Conservation (phyloP, 2,797 vertebrate species). For the Myotis findleyi region DNA sequence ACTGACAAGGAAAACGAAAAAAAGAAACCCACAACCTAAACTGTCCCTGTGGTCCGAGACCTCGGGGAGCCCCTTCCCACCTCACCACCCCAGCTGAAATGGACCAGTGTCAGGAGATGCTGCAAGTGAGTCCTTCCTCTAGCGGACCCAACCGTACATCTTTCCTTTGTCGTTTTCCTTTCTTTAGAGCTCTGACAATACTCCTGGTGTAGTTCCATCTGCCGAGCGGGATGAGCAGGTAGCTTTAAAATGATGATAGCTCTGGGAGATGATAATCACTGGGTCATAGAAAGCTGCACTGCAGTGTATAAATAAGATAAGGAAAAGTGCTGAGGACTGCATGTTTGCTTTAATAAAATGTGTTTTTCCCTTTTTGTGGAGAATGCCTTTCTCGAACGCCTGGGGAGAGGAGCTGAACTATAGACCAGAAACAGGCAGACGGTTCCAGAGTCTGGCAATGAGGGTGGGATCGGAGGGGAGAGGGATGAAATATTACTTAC, state of each 20-base stretch:
- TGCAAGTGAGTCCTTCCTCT: constrained; percentile 73
- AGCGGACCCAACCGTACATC: constrained; percentile 75
- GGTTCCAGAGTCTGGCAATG: constrained; percentile 86
- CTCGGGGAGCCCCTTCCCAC: constrained; percentile 47
- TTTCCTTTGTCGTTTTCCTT: constrained; percentile 64
- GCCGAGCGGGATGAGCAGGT: constrained; percentile 86
- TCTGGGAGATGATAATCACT: constrained; percentile 89
- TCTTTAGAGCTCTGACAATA: constrained; percentile 77
- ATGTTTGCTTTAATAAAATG: constrained; percentile 88
- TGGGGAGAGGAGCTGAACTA: constrained; percentile 84
- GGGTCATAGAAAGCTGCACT: constrained; percentile 88
- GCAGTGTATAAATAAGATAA: constrained; percentile 90
- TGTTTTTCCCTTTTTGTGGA: constrained; percentile 87
- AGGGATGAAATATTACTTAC: constrained; percentile 88
- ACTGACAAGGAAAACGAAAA: neutral
- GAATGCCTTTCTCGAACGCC: constrained; percentile 86
- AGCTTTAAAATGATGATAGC: constrained; percentile 88
- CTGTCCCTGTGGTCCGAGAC: constrained; percentile 77
- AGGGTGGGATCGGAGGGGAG: constrained; percentile 85
- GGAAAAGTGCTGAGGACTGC: constrained; percentile 88
- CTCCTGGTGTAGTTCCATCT: constrained; percentile 84
- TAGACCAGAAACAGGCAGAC: constrained; percentile 83
- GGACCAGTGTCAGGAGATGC: constrained; percentile 72
- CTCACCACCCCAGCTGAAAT: constrained; percentile 69
- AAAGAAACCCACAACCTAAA: constrained; percentile 73